Base-by-base conservation (phyloP, 2,113 vertebrate species). In the Engystomops pustulosus region DNA sequence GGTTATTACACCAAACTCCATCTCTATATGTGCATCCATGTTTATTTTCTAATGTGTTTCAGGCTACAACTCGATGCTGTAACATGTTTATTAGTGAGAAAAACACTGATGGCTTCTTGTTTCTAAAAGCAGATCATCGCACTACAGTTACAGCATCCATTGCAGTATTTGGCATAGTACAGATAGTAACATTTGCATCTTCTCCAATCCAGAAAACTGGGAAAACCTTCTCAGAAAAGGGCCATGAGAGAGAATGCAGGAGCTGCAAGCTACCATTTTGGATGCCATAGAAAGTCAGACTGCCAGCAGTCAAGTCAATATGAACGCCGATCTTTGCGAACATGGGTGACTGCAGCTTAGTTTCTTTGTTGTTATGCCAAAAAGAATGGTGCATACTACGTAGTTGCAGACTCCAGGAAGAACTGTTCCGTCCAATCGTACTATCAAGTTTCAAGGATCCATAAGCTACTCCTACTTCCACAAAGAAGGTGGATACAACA, bases 171-270 rank as follows among this genome's bases (percentile, higher is more conserved):
- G 45, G 11, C n/a, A 4, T 79, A 4, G 62, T 85, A 87, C 88
- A 79, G 60, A 99, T 92, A 0, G 91, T 95, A 87, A 99, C 89
- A 14, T 79, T 90, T 83, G 96, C 91, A 0, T 94, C 95, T 91
- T 99, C 96, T 0, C 97, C 96, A 18, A 99, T 95, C 97, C 96
- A 99, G 81, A 97, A 99, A 81, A 96, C 92, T 0, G 98, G 97
- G 83, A 90, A 93, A 71, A 99, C 93, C 36, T 94, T 93, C 83
- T 90, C 90, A 0, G 87, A 93, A 91, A 99, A 99, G 84, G 91
- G 89, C 0, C 84, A 49, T 69, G 96, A 92, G 90, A 98, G 99
- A 75, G 92, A 90, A 55, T 98, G 87, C 27, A 99, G 94, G 78
- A 77, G 89, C 74, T 86, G 90, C 3, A 88, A 88, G 0, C 38